Conservation (phyloP, 2,888 invertebrate genomes). For the Orchesella flavescens region DNA sequence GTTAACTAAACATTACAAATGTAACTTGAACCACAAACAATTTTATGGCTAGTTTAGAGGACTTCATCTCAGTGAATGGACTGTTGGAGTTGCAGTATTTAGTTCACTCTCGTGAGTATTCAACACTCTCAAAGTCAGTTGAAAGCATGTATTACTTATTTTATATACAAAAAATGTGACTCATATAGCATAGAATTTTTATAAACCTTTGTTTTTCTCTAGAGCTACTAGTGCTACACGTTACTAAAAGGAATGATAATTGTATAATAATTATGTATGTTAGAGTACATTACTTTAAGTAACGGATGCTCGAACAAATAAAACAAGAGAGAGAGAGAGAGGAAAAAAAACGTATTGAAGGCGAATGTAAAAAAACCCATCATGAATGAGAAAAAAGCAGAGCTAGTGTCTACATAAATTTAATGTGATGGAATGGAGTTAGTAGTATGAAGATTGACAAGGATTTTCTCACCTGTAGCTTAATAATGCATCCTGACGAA, state of each 20-base stretch:
- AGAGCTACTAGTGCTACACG: not conserved
- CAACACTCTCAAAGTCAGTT: too few species aligned
- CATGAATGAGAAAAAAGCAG: constrained; percentile 38
- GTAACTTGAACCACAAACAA: constrained; percentile 13
- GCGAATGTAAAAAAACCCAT: constrained; percentile 28
- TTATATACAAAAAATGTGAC: too few species aligned
- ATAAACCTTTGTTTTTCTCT: too few species aligned
- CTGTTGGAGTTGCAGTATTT: too few species aligned
- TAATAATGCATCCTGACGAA: constrained; percentile 82
- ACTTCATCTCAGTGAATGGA: not conserved
- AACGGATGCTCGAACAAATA: constrained; percentile 32
- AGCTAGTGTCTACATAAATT: constrained; percentile 22
- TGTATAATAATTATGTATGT: constrained; percentile 39
- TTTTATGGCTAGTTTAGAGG: constrained; percentile 11
- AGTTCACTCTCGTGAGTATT: too few species aligned
- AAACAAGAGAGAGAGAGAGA: not conserved
- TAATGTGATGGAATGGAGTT: constrained; percentile 35
- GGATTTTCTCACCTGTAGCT: constrained; percentile 78
- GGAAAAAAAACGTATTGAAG: constrained; percentile 7
- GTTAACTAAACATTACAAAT: not conserved
- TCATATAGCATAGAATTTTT: too few species aligned
- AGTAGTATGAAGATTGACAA: constrained; percentile 58
- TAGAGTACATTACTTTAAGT: constrained; percentile 18
- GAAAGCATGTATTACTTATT: too few species aligned
- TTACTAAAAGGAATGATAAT: constrained; percentile 42